phyloP scores from a whole-genome alignment of 2,888 invertebrate genomes.

The Horisme vitalbata region DNA sequence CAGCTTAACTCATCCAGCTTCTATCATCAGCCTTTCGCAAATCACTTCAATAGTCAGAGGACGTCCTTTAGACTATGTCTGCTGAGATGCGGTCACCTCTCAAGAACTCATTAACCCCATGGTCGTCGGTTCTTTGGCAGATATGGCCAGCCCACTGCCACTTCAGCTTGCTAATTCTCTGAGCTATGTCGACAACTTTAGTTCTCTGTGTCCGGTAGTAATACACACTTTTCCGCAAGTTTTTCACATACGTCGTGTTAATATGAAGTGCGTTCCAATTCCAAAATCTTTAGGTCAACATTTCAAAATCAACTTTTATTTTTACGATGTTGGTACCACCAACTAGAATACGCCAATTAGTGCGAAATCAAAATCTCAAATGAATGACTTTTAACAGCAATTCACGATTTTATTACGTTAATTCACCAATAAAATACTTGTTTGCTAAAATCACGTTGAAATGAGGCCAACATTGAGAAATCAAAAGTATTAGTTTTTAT shows the following conservation, averaged over 20 bases:
- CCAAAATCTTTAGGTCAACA: constrained; percentile 8
- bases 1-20: no score
- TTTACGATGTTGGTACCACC: constrained; percentile 27
- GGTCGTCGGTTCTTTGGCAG: no score
- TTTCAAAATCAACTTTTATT: constrained; percentile 31
- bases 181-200: no score
- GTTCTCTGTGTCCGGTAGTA: no score
- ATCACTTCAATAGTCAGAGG: no score
- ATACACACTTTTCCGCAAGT: neutral
- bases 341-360: constrained; percentile 33
- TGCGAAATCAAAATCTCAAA: constrained; percentile 26
- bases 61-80: no score
- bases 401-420: constrained; percentile 33
- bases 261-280: constrained; percentile 7
- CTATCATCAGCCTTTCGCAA: no score
- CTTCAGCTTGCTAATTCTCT: no score
- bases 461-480: constrained; percentile 41
- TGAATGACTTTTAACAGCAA: constrained; percentile 32
- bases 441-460: constrained; percentile 34
- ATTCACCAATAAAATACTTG: constrained; percentile 34
- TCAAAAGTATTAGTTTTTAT: constrained; percentile 33
- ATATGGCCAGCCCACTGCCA: no score
- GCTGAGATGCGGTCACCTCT: no score
- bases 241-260: no score
- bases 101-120: no score